These are phyloP conservation scores for Tichodroma muraria DNA, from an alignment of 2,113 vertebrate species.

Conservation along the genomic window DNA sequence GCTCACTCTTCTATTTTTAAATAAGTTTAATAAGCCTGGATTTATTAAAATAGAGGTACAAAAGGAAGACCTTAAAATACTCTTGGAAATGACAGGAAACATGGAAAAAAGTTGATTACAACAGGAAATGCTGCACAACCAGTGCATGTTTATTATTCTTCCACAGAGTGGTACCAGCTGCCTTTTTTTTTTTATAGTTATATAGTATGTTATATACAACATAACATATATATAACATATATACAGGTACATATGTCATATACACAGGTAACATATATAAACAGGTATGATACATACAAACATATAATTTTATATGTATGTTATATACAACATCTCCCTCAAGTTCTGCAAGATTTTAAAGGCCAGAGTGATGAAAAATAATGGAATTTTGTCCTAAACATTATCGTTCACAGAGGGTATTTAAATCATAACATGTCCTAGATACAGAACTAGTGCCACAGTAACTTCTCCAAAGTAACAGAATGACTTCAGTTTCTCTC, in stretches of 20 bases:
- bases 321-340: not conserved
- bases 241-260: too few species aligned
- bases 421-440: accelerated
- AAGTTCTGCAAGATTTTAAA: not conserved
- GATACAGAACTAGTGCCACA: not conserved
- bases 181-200: not conserved
- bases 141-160: not conserved
- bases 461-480: not conserved
- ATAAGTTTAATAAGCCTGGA: not conserved
- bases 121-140: not conserved
- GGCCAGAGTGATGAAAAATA: not conserved
- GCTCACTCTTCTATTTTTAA: not conserved
- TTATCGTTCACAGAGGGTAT: not conserved
- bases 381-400: accelerated
- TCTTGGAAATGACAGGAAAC: not conserved
- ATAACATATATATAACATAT: too few species aligned
- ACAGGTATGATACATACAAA: too few species aligned
- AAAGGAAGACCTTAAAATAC: not conserved
- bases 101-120: not conserved
- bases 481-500: not conserved
- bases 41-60: not conserved
- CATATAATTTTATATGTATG: too few species aligned
- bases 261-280: too few species aligned
- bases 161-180: not conserved
- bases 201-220: too few species aligned